These are phyloP conservation scores for Callionymus lyra DNA, from an alignment of 2,113 vertebrate species.

Conservation along the genomic window DNA sequence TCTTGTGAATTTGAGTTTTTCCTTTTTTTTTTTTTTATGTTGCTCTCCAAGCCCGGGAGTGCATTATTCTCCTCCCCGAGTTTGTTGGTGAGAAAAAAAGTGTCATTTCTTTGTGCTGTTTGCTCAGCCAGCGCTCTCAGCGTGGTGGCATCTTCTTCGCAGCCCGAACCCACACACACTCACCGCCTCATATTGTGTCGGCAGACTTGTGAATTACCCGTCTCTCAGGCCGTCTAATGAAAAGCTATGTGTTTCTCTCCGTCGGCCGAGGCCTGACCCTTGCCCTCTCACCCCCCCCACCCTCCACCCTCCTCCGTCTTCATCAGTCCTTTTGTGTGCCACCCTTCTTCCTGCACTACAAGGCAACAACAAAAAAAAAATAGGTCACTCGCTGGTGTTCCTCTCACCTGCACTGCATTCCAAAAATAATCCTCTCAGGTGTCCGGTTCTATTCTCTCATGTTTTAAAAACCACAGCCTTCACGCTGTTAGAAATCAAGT, in stretches of 20 bases:
- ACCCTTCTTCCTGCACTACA: constrained; percentile 40
- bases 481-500: constrained; percentile 2
- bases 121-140: constrained; percentile 47
- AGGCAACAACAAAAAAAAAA: constrained; percentile 45
- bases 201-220: constrained; percentile 62
- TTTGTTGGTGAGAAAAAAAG: constrained; percentile 28
- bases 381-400: constrained; percentile 59
- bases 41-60: constrained; percentile 14
- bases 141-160: constrained; percentile 39
- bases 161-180: constrained; percentile 33
- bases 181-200: constrained; percentile 42
- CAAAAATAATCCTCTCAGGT: constrained; percentile 49
- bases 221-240: constrained; percentile 49
- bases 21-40: constrained; percentile 19
- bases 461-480: constrained; percentile 33
- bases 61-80: constrained; percentile 36
- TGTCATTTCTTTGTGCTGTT: constrained; percentile 34
- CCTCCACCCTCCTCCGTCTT: constrained; percentile 18
- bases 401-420: constrained; percentile 52
- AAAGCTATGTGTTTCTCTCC: constrained; percentile 60
- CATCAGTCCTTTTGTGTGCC: constrained; percentile 54
- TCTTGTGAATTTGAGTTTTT: constrained; percentile 35
- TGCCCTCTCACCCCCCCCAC: constrained; percentile 36
- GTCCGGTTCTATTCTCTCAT: constrained; percentile 39
- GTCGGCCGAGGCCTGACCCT: constrained; percentile 53